These are phyloP conservation scores for Dasyurus viverrinus DNA, from an alignment of 2,113 vertebrate genomes.

Conservation along the genomic window DNA sequence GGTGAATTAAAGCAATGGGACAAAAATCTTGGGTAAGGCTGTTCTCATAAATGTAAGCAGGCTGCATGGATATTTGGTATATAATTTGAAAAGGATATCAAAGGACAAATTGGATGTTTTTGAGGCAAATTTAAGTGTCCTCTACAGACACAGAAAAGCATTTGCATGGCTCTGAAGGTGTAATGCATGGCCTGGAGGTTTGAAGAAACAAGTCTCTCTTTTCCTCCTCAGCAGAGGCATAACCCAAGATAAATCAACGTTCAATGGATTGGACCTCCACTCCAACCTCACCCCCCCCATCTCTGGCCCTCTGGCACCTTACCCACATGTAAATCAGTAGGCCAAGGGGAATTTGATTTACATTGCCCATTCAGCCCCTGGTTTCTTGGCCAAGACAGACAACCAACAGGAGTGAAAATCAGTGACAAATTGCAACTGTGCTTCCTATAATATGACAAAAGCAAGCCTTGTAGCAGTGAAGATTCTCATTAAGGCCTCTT, in stretches of 20 bases:
- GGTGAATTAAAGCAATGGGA: background rate
- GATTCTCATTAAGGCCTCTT: constrained; percentile 53
- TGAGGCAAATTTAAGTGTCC: constrained; percentile 11
- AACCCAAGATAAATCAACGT: background rate
- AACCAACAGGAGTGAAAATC: constrained; percentile 38
- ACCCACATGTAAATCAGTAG: background rate
- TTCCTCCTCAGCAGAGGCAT: background rate
- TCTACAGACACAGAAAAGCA: constrained; percentile 40
- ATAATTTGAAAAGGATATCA: background rate
- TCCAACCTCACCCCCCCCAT: background rate
- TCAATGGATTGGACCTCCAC: background rate
- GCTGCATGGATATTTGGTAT: background rate
- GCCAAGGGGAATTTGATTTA: constrained; percentile 38
- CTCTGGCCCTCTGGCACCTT: background rate
- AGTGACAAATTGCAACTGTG: constrained; percentile 44
- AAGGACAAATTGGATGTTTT: background rate
- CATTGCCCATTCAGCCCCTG: constrained; percentile 6
- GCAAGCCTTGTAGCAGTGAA: constrained; percentile 33
- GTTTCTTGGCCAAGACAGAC: constrained; percentile 32
- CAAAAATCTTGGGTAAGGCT: constrained; percentile 31
- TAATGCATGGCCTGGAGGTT: background rate
- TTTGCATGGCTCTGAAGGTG: background rate
- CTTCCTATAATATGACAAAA: constrained; percentile 52
- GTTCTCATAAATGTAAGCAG: background rate
- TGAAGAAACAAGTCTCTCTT: constrained; percentile 3